Conservation (phyloP, 2,797 vertebrate species). For the Simalia tracyae region DNA sequence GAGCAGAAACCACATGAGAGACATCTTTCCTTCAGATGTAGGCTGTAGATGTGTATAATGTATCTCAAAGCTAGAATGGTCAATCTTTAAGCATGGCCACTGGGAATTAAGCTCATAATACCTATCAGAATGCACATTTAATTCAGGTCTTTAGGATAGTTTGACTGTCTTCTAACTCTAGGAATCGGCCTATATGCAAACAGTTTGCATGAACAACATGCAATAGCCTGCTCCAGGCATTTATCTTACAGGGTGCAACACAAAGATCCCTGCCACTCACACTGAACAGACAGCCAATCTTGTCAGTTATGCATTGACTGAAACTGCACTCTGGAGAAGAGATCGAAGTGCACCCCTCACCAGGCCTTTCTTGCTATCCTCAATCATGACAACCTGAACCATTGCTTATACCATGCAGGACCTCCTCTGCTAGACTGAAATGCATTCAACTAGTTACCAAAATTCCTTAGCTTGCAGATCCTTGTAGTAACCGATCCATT, state of each 20-base stretch:
- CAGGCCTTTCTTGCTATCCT: background rate
- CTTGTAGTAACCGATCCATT: background rate
- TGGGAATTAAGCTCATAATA: background rate
- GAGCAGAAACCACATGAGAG: background rate
- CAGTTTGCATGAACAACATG: background rate
- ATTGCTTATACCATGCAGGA: background rate
- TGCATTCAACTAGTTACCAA: background rate
- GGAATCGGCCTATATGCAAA: background rate
- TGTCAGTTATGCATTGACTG: background rate
- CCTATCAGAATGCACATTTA: background rate
- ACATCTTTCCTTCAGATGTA: background rate
- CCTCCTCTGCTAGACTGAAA: background rate
- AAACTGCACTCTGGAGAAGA: background rate
- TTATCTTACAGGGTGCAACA: background rate
- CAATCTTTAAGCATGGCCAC: background rate
- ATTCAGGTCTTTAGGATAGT: background rate
- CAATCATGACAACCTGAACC: background rate
- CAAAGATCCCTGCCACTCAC: background rate
- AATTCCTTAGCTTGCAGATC: background rate
- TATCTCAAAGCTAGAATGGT: background rate
- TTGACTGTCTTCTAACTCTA: background rate
- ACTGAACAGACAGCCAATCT: background rate
- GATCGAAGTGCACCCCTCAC: background rate
- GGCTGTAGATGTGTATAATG: background rate
- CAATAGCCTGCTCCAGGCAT: background rate